A percentile compares a stretch with the other conserved stretches of the same genome.
phyloP scores from a whole-genome alignment of 1,140 invertebrate species.

The Acromyrmex charruanus region DNA sequence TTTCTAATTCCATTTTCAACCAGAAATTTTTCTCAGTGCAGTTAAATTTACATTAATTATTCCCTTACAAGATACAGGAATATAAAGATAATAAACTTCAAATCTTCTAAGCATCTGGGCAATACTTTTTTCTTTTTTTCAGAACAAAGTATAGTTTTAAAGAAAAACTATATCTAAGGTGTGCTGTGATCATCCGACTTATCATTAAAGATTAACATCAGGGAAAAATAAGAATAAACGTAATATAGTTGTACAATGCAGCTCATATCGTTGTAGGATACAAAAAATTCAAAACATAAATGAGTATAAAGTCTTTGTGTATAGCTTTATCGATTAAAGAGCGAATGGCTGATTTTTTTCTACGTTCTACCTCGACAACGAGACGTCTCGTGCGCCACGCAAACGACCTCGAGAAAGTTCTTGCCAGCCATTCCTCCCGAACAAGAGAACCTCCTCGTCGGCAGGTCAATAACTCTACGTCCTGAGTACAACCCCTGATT shows the following conservation, averaged over 20 bases:
- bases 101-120: no score
- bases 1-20: no score
- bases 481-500: conserved; percentile 22
- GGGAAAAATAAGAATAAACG: neutral
- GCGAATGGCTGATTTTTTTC: neutral
- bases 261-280: neutral
- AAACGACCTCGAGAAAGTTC: conserved; percentile 60
- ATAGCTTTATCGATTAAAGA: neutral
- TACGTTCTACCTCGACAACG: conserved; percentile 18
- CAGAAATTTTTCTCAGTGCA: no score
- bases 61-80: no score
- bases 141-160: no score
- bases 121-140: no score
- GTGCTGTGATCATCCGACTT: no score
- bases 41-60: no score
- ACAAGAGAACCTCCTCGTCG: conserved; percentile 39
- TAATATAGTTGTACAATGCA: neutral
- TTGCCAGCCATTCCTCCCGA: conserved; percentile 48
- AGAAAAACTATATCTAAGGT: no score
- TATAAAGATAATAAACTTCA: no score
- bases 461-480: conserved; percentile 68
- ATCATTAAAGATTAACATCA: neutral
- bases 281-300: neutral
- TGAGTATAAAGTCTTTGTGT: neutral
- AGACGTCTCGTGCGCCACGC: conserved; percentile 42